These are phyloP conservation scores for Heliconius hewitsoni DNA, from an alignment of 1,140 invertebrate genomes.

Conservation along the genomic window DNA sequence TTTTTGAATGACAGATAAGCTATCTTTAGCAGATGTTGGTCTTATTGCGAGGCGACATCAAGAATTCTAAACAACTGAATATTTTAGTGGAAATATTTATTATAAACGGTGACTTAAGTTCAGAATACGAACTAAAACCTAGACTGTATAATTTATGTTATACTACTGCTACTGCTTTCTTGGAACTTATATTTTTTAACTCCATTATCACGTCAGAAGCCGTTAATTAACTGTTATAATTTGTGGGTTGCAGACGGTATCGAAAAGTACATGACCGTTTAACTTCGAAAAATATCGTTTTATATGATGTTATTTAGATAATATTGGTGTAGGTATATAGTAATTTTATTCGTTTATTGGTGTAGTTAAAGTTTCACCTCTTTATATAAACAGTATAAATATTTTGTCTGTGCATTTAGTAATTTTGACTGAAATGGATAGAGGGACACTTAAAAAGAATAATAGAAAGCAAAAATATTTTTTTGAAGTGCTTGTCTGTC, in stretches of 20 bases:
- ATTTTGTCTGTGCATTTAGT: too few species aligned
- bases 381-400: too few species aligned
- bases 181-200: background rate
- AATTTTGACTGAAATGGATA: too few species aligned
- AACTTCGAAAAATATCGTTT: background rate
- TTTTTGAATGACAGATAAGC: conserved; percentile 24
- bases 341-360: background rate
- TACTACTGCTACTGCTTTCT: background rate
- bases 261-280: background rate
- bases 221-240: background rate
- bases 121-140: background rate
- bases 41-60: background rate
- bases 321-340: too few species aligned
- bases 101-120: background rate
- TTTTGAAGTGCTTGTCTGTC: too few species aligned
- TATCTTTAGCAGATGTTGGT: conserved; percentile 12
- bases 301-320: too few species aligned
- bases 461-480: too few species aligned
- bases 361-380: too few species aligned
- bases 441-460: too few species aligned
- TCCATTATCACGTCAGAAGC: background rate
- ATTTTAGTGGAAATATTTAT: background rate
- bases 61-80: background rate
- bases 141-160: conserved; percentile 5
- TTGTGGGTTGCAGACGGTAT: background rate